Conservation (phyloP, 92 coral and sea anemone genomes). For the Zoanthus sociatus region DNA sequence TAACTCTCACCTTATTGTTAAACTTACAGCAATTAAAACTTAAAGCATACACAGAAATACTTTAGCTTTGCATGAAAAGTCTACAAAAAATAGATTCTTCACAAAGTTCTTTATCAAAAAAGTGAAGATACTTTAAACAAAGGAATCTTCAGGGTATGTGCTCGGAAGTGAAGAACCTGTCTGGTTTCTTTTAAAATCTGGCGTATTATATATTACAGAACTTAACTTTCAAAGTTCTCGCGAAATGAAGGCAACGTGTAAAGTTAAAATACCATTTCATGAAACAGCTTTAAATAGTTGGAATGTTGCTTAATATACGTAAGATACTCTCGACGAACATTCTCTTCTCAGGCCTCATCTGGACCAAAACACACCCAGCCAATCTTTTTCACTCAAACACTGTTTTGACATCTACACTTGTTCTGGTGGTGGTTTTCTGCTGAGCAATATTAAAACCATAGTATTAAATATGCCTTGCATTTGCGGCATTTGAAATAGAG, state of each 20-base stretch:
- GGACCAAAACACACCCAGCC: not conserved
- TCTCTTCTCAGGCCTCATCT: not conserved
- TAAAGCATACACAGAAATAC: too few relatives aligned
- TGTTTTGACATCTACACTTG: constrained; percentile 19
- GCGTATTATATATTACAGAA: not conserved
- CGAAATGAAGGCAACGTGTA: not conserved
- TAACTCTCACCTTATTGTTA: too few relatives aligned
- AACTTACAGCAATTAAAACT: too few relatives aligned
- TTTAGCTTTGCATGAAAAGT: too few relatives aligned
- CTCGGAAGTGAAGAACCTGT: too few relatives aligned
- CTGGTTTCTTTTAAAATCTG: too few relatives aligned
- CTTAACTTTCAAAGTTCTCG: not conserved
- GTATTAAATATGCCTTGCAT: not conserved
- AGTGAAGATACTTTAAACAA: too few relatives aligned
- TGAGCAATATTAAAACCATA: not conserved
- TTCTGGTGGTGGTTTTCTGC: constrained; percentile 42
- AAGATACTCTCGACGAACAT: constrained; percentile 7
- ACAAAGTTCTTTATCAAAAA: too few relatives aligned
- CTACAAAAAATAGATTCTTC: too few relatives aligned
- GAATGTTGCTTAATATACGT: not conserved
- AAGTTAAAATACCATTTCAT: constrained; percentile 13
- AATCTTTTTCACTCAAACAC: not conserved
- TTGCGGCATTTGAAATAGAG: too few relatives aligned
- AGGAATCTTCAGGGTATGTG: too few relatives aligned
- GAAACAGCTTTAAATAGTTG: not conserved